Evolutionary conservation across 2,888 invertebrate genomes (phyloP).

Genomic region (Drosophila pseudotakahashii): DNA sequence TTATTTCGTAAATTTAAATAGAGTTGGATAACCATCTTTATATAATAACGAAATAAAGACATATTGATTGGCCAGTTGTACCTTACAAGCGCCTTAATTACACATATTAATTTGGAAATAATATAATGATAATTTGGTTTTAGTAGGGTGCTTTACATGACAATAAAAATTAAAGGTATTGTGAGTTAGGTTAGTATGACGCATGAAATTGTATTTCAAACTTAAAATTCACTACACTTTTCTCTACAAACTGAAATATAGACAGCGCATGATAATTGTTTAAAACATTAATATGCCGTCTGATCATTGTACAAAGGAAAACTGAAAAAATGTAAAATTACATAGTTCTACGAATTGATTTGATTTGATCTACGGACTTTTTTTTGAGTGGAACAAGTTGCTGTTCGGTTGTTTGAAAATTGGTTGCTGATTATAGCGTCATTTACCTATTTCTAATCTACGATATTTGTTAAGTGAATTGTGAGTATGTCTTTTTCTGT

Average conservation of each 20-base stretch:
- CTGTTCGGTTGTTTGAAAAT: constrained; percentile 21
- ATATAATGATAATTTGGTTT: not conserved
- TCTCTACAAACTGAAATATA: constrained; percentile 12
- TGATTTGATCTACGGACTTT: constrained; percentile 11
- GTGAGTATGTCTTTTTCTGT: constrained; percentile 85
- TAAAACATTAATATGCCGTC: not conserved
- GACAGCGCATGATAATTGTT: constrained; percentile 1
- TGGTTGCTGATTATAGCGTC: constrained; percentile 45
- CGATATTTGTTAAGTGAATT: constrained; percentile 85
- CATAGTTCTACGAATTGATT: constrained; percentile 13
- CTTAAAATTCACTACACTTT: constrained; percentile 13
- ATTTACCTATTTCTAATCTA: constrained; percentile 85
- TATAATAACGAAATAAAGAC: too few relatives aligned
- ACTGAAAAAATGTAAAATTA: not conserved
- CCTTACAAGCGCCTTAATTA: not conserved
- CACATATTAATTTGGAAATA: constrained; percentile 2
- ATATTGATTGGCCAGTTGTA: not conserved
- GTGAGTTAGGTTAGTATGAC: constrained; percentile 22
- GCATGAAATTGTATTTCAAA: constrained; percentile 21
- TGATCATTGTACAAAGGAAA: constrained; percentile 2
- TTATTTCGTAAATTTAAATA: too few relatives aligned
- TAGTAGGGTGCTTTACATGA: constrained; percentile 2
- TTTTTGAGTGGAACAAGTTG: constrained; percentile 1
- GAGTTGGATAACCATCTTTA: too few relatives aligned
- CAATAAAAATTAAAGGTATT: constrained; percentile 3